Percentiles rank a stretch among this genome's conserved stretches.
Evolutionary conservation across 2,888 invertebrate genomes (phyloP).

Genomic region (Tolmerus cingulatus): DNA sequence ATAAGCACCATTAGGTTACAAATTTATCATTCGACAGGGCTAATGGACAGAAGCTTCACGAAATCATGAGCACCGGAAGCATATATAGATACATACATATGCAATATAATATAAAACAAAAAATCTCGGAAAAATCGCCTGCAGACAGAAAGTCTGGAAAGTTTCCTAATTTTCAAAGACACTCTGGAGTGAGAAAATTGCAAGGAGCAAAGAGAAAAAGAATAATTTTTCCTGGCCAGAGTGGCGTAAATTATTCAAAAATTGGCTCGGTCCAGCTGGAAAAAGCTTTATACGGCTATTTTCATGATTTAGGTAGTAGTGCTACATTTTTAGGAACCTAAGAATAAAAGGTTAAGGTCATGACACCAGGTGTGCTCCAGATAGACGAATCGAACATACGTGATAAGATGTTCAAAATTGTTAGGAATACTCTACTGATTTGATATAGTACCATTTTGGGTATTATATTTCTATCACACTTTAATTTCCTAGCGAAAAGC

Average conservation of each 20-base stretch:
- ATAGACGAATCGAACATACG: background rate
- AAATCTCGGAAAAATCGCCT: background rate
- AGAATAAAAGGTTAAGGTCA: background rate
- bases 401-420: background rate
- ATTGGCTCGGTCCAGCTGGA: background rate
- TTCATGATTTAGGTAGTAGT: background rate
- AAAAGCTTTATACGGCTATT: background rate
- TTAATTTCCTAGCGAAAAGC: no score
- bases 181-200: background rate
- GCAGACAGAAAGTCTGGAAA: constrained; percentile 17
- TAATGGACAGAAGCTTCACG: background rate
- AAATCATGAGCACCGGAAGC: background rate
- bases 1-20: constrained; percentile 17
- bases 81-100: background rate
- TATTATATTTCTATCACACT: no score
- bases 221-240: background rate
- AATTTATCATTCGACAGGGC: constrained; percentile 9
- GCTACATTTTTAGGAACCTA: background rate
- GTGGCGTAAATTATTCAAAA: background rate
- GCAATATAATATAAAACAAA: background rate
- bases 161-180: background rate
- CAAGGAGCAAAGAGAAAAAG: background rate
- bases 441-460: no score
- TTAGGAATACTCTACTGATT: no score
- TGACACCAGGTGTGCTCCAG: background rate